Conservation (phyloP, 2,797 vertebrate genomes). For the Pipistrellus nathusii region DNA sequence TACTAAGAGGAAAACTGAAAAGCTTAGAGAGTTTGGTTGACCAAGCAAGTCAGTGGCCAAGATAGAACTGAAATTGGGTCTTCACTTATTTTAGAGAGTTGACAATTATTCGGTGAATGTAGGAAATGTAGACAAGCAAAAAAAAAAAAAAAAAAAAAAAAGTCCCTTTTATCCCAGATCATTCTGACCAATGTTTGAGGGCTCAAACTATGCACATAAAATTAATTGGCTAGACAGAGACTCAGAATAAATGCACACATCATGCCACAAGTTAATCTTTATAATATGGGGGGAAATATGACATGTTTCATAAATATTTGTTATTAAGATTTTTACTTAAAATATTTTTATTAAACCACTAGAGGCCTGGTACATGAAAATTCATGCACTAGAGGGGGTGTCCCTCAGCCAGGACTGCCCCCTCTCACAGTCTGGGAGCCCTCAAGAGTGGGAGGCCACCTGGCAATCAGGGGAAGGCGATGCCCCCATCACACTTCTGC, state of each 20-base stretch:
- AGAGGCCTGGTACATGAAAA: no score
- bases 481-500: no score
- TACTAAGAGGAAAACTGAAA: slow-evolving; percentile 42
- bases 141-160: slow-evolving; percentile 27
- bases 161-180: background rate
- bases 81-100: slow-evolving; percentile 38
- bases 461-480: no score
- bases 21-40: slow-evolving; percentile 4
- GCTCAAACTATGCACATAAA: slow-evolving; percentile 47
- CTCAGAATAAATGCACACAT: slow-evolving; percentile 37
- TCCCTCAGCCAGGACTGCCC: no score
- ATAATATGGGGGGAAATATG: background rate
- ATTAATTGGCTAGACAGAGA: background rate
- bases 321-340: slow-evolving; percentile 50
- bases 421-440: no score
- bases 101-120: slow-evolving; percentile 39
- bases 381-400: no score
- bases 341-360: slow-evolving; percentile 26
- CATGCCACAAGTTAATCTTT: slow-evolving; percentile 28
- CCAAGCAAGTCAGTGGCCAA: slow-evolving; percentile 38
- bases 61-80: slow-evolving; percentile 12
- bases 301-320: slow-evolving; percentile 32
- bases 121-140: background rate
- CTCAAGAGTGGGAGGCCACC: no score
- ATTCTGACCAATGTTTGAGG: background rate